Percentiles rank a stretch among this genome's conserved stretches.
phyloP scores from a whole-genome alignment of 2,888 invertebrate species.

The Craniophora ligustri region DNA sequence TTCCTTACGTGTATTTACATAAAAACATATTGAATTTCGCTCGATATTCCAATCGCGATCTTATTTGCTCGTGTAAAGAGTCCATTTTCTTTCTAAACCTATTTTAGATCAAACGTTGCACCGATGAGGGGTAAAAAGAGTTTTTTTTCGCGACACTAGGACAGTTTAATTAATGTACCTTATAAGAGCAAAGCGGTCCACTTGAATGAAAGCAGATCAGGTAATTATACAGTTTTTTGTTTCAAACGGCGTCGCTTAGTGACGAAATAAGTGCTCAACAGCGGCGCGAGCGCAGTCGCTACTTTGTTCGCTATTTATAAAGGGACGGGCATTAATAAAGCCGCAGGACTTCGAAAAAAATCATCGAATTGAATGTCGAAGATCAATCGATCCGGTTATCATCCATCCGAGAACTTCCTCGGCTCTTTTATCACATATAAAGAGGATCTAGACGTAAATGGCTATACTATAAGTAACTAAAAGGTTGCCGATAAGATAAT shows the following conservation, averaged over 20 bases:
- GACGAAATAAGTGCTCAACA: conserved; percentile 34
- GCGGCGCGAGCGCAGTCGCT: conserved; percentile 23
- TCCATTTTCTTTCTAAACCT: conserved; percentile 5
- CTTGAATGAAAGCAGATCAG: conserved; percentile 56
- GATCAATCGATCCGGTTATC: not conserved
- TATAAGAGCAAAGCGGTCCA: conserved; percentile 57
- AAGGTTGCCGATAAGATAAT: not conserved
- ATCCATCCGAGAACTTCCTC: not conserved
- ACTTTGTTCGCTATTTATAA: conserved; percentile 20
- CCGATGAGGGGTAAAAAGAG: conserved; percentile 39
- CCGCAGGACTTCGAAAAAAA: conserved; percentile 7
- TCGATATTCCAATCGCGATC: not conserved
- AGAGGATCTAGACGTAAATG: not conserved
- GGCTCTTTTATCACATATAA: not conserved
- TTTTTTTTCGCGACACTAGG: conserved; percentile 43
- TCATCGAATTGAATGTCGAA: conserved; percentile 8
- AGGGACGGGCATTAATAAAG: conserved; percentile 10
- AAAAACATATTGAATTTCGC: conserved; percentile 22
- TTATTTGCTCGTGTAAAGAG: not conserved
- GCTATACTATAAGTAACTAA: not conserved
- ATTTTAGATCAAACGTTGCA: conserved; percentile 46
- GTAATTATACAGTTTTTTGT: conserved; percentile 59
- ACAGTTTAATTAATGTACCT: conserved; percentile 61
- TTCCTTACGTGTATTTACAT: conserved; percentile 29
- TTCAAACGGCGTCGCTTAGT: conserved; percentile 29